Conservation (phyloP, 1,140 invertebrate genomes). For the Helicorthomorpha holstii region DNA sequence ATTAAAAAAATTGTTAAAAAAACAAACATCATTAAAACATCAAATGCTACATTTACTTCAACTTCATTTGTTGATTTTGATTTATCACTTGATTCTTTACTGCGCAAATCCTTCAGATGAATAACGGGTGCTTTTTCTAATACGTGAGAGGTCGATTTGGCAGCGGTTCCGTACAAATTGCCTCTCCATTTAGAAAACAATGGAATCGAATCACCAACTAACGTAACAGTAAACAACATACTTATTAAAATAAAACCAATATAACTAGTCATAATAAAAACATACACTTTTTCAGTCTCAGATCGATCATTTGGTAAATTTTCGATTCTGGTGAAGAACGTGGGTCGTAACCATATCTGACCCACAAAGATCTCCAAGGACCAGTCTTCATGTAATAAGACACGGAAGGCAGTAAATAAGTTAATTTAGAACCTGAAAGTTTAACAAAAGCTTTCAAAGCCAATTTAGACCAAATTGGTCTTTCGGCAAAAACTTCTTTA, state of each 20-base stretch:
- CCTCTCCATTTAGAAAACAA: not conserved
- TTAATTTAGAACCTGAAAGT: conserved; percentile 39
- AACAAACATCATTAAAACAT: not conserved
- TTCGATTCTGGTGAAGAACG: conserved; percentile 50
- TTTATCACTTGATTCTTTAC: not conserved
- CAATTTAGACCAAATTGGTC: conserved; percentile 64
- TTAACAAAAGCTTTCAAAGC: conserved; percentile 43
- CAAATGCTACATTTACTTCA: not conserved
- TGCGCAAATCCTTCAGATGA: not conserved
- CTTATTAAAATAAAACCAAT: not conserved
- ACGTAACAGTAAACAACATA: not conserved
- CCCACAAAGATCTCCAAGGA: conserved; percentile 74
- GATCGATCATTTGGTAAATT: conserved; percentile 4
- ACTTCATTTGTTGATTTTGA: not conserved
- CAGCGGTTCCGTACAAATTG: not conserved
- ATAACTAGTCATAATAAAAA: not conserved
- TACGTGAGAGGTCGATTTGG: not conserved
- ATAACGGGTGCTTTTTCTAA: not conserved
- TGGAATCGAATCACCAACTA: not conserved
- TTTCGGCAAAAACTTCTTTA: conserved; percentile 39
- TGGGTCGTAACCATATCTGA: conserved; percentile 71
- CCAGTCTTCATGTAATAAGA: conserved; percentile 72
- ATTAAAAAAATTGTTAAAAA: not conserved
- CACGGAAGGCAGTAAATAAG: conserved; percentile 57
- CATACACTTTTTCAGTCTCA: not conserved